Percentiles rank a stretch among this genome's conserved stretches.
phyloP scores from a whole-genome alignment of 2,113 vertebrate genomes.

The Genyomyrus donnyi region DNA sequence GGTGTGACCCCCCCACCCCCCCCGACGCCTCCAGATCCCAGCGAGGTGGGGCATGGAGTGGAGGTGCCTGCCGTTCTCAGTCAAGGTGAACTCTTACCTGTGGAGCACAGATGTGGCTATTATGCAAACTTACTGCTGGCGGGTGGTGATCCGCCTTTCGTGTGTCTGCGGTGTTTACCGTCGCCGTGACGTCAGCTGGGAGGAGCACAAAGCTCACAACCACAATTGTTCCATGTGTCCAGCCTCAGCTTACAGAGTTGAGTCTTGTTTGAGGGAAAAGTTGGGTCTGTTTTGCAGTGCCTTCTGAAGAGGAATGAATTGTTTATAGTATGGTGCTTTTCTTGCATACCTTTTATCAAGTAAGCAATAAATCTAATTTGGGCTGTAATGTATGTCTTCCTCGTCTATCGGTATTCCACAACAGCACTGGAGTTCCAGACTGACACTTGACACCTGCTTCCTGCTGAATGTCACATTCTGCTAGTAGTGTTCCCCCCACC shows the following conservation, averaged over 20 bases:
- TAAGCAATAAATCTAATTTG: background rate
- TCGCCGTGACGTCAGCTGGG: background rate
- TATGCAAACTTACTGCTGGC: slow-evolving; percentile 51
- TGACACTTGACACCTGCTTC: background rate
- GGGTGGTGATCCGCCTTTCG: slow-evolving; percentile 24
- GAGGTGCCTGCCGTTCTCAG: slow-evolving; percentile 46
- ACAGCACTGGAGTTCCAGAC: background rate
- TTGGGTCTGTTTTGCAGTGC: background rate
- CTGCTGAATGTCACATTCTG: background rate
- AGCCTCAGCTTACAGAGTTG: background rate
- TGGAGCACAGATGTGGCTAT: slow-evolving; percentile 45
- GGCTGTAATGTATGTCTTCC: background rate
- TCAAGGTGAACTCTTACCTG: slow-evolving; percentile 60
- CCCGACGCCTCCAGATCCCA: slow-evolving; percentile 55
- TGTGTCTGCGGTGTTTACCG: slow-evolving; percentile 16
- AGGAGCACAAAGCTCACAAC: background rate
- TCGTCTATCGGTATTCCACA: background rate
- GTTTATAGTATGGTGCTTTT: background rate
- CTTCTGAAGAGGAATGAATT: background rate
- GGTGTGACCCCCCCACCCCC: slow-evolving; percentile 34
- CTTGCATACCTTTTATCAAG: background rate
- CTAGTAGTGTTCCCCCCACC: background rate
- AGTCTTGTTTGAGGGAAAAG: background rate
- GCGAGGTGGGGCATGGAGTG: slow-evolving; percentile 44
- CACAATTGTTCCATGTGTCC: background rate